These are phyloP conservation scores for Gnathonemus longibarbis DNA, from an alignment of 2,113 vertebrate genomes.

Conservation along the genomic window DNA sequence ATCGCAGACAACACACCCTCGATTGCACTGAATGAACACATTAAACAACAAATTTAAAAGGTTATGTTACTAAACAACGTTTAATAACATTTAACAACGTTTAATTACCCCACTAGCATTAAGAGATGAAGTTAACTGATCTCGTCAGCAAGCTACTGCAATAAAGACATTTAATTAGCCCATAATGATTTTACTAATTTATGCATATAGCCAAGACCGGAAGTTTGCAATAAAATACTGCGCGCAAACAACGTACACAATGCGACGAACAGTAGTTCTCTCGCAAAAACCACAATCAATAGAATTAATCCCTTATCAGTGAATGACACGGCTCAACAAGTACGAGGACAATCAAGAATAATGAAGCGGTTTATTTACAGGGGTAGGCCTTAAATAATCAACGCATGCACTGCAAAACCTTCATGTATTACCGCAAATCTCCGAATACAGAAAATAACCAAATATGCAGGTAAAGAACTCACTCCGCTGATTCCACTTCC, in stretches of 20 bases:
- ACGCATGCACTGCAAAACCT: neutral
- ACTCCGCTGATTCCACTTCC: conserved; percentile 19
- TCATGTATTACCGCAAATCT: neutral
- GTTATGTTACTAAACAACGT: neutral
- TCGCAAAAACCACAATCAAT: neutral
- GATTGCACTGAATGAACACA: neutral
- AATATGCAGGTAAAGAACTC: neutral
- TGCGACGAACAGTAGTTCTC: neutral
- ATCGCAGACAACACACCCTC: neutral
- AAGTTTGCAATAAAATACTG: neutral
- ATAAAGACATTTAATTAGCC: neutral
- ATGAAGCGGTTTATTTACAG: neutral
- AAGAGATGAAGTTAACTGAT: neutral
- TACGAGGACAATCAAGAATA: neutral
- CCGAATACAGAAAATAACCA: neutral
- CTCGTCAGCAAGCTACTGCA: neutral
- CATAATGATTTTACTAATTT: neutral
- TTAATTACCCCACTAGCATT: neutral
- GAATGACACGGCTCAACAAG: conserved; percentile 4
- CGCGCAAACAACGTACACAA: neutral
- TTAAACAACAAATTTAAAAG: neutral
- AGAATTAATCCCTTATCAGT: neutral
- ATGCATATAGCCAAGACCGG: neutral
- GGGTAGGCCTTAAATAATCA: neutral
- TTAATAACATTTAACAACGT: neutral